Percentiles rank a stretch among this genome's conserved stretches.
phyloP scores from a whole-genome alignment of 2,113 vertebrate species.

The Caranx ignobilis region DNA sequence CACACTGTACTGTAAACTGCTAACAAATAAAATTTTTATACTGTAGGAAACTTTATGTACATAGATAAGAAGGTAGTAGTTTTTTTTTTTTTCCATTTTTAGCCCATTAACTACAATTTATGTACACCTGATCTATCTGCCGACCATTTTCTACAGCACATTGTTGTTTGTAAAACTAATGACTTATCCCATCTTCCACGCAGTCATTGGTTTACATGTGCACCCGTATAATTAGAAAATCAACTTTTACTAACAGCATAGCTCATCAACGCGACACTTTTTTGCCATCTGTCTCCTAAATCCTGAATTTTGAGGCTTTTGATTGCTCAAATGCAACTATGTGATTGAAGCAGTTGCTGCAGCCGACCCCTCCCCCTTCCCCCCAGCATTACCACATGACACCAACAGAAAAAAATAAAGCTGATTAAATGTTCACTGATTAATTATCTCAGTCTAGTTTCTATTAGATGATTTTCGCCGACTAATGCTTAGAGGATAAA shows the following conservation, averaged over 20 bases:
- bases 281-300: neutral
- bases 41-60: conserved; percentile 24
- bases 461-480: neutral
- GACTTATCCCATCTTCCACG: neutral
- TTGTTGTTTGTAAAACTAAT: conserved; percentile 10
- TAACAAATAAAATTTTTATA: conserved; percentile 56
- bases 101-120: conserved; percentile 17
- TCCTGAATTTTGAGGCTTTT: neutral
- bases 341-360: neutral
- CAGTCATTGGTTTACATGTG: neutral
- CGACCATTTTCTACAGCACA: conserved; percentile 10
- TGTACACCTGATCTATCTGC: conserved; percentile 6
- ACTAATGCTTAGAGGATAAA: neutral
- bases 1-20: conserved; percentile 32
- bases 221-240: neutral
- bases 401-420: neutral
- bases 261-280: neutral
- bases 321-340: neutral
- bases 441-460: neutral
- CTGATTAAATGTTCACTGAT: neutral
- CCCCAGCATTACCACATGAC: neutral
- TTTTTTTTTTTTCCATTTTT: conserved; percentile 51
- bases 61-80: conserved; percentile 14
- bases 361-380: neutral
- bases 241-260: neutral